phyloP scores from a whole-genome alignment of 1,140 invertebrate genomes.

The Oreohelix idahoensis region DNA sequence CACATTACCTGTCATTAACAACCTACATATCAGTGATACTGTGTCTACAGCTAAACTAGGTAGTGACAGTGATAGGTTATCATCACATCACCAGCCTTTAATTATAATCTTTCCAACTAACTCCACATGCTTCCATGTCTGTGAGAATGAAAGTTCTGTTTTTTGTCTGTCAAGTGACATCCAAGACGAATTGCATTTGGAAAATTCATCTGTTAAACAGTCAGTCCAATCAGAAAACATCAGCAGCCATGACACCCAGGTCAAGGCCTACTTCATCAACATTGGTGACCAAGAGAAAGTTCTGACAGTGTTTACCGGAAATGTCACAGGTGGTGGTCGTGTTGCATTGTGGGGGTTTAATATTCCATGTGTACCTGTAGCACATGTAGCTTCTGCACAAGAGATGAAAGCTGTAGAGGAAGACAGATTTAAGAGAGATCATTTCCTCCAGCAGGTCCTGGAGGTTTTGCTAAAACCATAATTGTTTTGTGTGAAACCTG shows the following conservation, averaged over 20 bases:
- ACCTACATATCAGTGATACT: background rate
- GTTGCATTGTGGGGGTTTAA: constrained; percentile 24
- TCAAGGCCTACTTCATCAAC: background rate
- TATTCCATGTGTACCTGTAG: background rate
- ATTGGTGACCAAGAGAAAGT: background rate
- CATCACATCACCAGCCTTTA: background rate
- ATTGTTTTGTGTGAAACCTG: background rate
- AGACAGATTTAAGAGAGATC: constrained; percentile 28
- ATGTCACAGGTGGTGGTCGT: background rate
- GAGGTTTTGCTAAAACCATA: background rate
- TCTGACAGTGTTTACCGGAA: constrained; percentile 4
- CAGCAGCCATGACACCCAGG: background rate
- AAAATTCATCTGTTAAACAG: background rate
- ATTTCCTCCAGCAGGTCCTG: background rate
- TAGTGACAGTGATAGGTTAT: background rate
- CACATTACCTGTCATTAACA: background rate
- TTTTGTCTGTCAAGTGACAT: background rate
- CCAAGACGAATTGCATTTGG: background rate
- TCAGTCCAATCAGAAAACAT: background rate
- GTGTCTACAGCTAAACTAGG: background rate
- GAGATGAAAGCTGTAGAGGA: background rate
- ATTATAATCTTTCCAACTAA: background rate
- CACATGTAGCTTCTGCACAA: background rate
- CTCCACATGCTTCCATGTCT: background rate
- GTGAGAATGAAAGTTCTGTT: background rate